Base-by-base conservation (phyloP, 2,888 invertebrate species). In the Cloeon dipterum region DNA sequence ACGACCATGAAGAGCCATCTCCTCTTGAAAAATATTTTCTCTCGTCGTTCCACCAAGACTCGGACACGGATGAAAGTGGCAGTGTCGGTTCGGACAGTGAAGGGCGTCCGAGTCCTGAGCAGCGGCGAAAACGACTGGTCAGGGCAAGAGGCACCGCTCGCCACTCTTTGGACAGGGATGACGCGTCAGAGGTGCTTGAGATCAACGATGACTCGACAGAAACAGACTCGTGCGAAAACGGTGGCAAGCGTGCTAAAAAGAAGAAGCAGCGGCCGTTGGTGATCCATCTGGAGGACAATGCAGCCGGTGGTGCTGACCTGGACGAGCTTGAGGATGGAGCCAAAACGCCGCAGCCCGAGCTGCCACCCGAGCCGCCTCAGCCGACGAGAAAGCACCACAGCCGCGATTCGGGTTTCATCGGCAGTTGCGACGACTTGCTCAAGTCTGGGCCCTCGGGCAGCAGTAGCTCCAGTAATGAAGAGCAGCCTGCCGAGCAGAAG, bases 41-140 rank as follows among this genome's bases (percentile, higher is more conserved):
- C 1, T 76, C 77, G 1, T 82, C 79, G 23, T 81, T 83, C 49
- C 75, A 82, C 67, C 21, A 26, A 19, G 74, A 70, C 45, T 41
- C 41, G 2, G 40, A 40, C 7, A 75, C 78, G 0, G 79, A 81
- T 47, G 50, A 50, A 25, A 49, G 49, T 36, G 85, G 82, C 2
- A 83, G 83, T 49, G 86, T 86, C 1, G 86, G 86, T 5, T 85
- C 85, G 57, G 85, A 86, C 49, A 83, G 83, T 50, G 86, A 86
- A 52, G 85, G 85, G 2, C 68, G 73, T 45, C 83, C 82, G 3
- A 85, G 83, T 55, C 85, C 85, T 1, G 83, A 83, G 50, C 83
- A 85, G 52, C 59, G 83, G 7, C 63, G 82, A 40, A 85, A 86
- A 51, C 65, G 76, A 25, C 56, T 82, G 40, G 82, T 83, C 25